phyloP scores from a whole-genome alignment of 2,113 vertebrate species.

The Xenopus laevis region DNA sequence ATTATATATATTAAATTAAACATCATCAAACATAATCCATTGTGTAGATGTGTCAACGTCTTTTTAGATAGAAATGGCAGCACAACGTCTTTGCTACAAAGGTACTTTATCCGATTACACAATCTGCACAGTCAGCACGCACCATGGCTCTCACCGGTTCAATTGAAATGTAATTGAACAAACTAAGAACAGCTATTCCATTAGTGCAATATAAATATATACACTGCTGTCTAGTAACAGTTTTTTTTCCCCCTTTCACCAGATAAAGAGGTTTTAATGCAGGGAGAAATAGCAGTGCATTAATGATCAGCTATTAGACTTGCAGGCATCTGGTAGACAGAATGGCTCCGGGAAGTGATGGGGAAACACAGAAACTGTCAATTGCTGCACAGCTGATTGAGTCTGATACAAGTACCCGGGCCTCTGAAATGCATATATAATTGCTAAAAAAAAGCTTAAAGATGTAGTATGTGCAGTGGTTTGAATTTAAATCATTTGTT shows the following conservation, averaged over 20 bases:
- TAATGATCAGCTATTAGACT: conserved; percentile 17
- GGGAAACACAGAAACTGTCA: not conserved
- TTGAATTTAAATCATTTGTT: no score
- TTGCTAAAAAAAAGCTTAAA: no score
- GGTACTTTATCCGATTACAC: conserved; percentile 19
- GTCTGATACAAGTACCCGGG: no score
- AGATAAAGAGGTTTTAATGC: conserved; percentile 26
- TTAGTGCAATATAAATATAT: conserved; percentile 30
- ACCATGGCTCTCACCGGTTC: not conserved
- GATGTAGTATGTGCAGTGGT: no score
- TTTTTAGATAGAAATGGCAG: conserved; percentile 16
- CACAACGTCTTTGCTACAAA: conserved; percentile 20
- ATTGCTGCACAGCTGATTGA: not conserved
- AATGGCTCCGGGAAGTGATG: not conserved
- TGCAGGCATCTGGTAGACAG: not conserved
- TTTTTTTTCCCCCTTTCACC: conserved; percentile 11
- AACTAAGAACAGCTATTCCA: conserved; percentile 21
- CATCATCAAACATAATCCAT: no score
- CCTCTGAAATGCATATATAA: no score
- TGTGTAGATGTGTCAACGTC: no score
- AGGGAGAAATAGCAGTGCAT: not conserved
- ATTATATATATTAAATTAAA: no score
- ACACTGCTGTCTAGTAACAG: conserved; percentile 23
- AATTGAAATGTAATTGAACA: conserved; percentile 33
- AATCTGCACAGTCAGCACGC: conserved; percentile 29